Base-by-base conservation (phyloP, 2,888 invertebrate species). In the Scrobipalpa atriplicella region DNA sequence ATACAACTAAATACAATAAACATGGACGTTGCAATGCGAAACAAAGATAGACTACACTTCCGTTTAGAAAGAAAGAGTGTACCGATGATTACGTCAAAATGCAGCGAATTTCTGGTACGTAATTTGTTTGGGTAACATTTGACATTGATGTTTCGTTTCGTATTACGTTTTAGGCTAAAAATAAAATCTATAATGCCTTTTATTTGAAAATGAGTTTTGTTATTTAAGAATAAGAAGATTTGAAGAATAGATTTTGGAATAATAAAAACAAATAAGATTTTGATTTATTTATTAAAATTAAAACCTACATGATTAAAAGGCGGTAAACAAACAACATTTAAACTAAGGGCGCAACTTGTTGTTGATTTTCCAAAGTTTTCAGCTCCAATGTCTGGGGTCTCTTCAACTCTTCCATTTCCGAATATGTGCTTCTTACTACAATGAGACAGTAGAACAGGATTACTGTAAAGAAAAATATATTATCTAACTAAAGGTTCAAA, bases 391-490 rank as follows among this genome's bases (percentile, higher is more conserved):
- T 73, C 7, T 76, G 77, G 0, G 87, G 85, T 47, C 84, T 89
- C 62, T 78, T 81, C 54, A 72, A 73, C 65, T 89, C 91, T 66
- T 88, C 90, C 74, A 91, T 81, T 61, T 89, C 81, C 60, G 89
- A 72, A 68, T 83, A 87, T 0, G 86, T 79, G 72, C 91, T 92
- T 62, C 88, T 76, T 1, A 91, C 88, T 18, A 90, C 78, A 1
- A 90, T 67, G 38, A 90, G 75, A 71, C 83, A 85, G 71, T 85
- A 78, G 56, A 89, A 79, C 36, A 90, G 75, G 1, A 82, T 80
- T 36, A 89, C 92, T 92, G 86, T 43, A 84, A 83, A 56, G 1
- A 56, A 16, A 52, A n/a, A 38, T 54, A 54, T n/a, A n/a, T n/a
- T n/a, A 3, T 18, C 18, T 18, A n/a, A 2, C 6, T 52, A 21